Percentiles rank a stretch among this genome's conserved stretches.
Evolutionary conservation across 2,888 invertebrate genomes (phyloP).

Genomic region (Ophonus ardosiacus): DNA sequence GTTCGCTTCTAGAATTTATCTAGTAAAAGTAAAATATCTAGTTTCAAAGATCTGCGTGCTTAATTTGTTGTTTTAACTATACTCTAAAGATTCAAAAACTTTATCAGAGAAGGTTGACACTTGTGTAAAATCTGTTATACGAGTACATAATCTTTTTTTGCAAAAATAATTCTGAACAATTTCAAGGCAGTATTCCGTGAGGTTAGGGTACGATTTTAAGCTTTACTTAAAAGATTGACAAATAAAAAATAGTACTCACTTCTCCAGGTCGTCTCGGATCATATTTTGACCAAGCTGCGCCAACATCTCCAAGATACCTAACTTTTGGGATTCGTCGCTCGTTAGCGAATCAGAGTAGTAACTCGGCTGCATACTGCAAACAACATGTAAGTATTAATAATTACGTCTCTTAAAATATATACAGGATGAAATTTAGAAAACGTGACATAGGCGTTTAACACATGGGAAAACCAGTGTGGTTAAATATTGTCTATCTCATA

Average conservation of each 20-base stretch:
- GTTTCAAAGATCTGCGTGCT: no score
- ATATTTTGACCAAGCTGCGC: conserved; percentile 87
- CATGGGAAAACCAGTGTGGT: no score
- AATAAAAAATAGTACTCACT: conserved; percentile 78
- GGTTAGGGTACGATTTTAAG: not conserved
- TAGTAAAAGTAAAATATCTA: no score
- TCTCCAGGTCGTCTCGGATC: conserved; percentile 87
- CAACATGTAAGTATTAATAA: not conserved
- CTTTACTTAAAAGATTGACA: no score
- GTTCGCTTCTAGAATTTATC: no score
- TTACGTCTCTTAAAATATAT: not conserved
- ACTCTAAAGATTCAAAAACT: no score
- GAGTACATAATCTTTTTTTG: no score
- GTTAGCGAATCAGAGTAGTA: conserved; percentile 70
- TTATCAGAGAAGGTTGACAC: no score
- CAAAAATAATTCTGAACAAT: not conserved
- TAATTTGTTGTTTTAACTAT: no score
- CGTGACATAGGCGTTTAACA: no score
- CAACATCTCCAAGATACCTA: conserved; percentile 87
- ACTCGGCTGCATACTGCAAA: conserved; percentile 67
- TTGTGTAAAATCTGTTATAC: no score
- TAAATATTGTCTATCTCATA: no score
- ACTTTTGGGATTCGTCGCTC: conserved; percentile 82
- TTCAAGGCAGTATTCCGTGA: not conserved
- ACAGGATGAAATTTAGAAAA: not conserved